These are phyloP conservation scores for Diarsia mendica DNA, from an alignment of 2,888 invertebrate genomes.

Conservation along the genomic window DNA sequence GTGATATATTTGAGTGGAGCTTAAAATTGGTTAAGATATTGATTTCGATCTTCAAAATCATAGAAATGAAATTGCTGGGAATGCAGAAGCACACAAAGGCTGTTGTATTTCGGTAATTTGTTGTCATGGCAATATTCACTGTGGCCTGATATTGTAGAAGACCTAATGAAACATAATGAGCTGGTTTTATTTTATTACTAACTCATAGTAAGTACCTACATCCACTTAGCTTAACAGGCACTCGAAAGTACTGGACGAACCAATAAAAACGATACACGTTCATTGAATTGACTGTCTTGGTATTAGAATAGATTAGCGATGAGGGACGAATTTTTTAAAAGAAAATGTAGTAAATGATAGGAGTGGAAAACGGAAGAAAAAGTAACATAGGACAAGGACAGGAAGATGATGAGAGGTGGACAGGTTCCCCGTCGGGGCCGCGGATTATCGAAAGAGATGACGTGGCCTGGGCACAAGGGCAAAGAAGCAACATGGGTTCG, in stretches of 20 bases:
- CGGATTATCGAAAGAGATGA: no score
- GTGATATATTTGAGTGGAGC: no score
- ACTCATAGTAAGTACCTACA: background rate
- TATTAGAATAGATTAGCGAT: no score
- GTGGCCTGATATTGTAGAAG: background rate
- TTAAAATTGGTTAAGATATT: no score
- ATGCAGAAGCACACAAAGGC: background rate
- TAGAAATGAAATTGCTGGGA: background rate
- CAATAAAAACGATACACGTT: background rate
- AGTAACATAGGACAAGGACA: no score
- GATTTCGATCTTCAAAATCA: background rate
- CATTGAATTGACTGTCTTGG: background rate
- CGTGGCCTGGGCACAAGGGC: no score
- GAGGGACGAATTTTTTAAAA: no score
- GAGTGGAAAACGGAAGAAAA: no score
- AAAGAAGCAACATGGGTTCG: no score
- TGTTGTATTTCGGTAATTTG: background rate
- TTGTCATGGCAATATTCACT: conserved; percentile 6
- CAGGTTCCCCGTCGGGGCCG: no score
- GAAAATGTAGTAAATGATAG: no score
- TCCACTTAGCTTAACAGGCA: background rate
- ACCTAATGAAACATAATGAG: background rate
- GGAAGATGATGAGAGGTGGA: background rate
- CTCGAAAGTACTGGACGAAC: background rate
- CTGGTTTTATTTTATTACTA: background rate